Base-by-base conservation (phyloP, 2,888 invertebrate species). In the Agriopis aurantiaria region DNA sequence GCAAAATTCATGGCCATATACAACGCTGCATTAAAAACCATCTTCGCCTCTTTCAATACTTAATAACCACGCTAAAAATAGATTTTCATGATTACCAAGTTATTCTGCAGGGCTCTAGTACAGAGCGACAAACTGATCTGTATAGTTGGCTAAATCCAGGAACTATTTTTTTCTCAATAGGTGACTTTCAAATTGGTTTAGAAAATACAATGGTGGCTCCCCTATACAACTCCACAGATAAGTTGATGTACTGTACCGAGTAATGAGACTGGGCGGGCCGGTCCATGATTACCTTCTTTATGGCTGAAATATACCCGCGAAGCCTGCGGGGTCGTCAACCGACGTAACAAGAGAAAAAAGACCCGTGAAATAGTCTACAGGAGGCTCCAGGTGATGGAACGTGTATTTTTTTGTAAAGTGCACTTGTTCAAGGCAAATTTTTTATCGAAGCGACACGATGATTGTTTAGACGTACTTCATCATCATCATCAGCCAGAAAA, bases 251-350 rank as follows among this genome's bases (percentile, higher is more conserved):
- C 17, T 14, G 40, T 33, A 55, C 14, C 43, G 17, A 52, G 61
- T 66, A 71, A 69, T 69, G 61, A 69, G 69, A n/a, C 43, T 49
- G 59, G 70, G 66, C 59, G 70, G 55, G 49, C n/a, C 49, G 8
- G 57, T 11, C 10, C n/a, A 46, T 64, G 63, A 72, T 72, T 69
- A 72, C 69, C 56, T 69, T 55, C 61, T 69, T 65, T 66, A 65
- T 63, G 58, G 66, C 65, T 65, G 41, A 69, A 67, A 64, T 64
- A 59, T 59, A 43, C 63, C 17, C 48, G 62, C 52, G 49, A 60
- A 67, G 71, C 61, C 68, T 68, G 40, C 59, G 45, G 49, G 55
- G 71, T 68, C 72, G 23, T 3, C 17, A 63, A 62, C 56, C 65
- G n/a, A 8, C 2, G 43, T 6, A 46, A 65, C 40, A 61, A 65